phyloP scores from a whole-genome alignment of 2,797 vertebrate genomes.

The Zenarchopterus dispar region DNA sequence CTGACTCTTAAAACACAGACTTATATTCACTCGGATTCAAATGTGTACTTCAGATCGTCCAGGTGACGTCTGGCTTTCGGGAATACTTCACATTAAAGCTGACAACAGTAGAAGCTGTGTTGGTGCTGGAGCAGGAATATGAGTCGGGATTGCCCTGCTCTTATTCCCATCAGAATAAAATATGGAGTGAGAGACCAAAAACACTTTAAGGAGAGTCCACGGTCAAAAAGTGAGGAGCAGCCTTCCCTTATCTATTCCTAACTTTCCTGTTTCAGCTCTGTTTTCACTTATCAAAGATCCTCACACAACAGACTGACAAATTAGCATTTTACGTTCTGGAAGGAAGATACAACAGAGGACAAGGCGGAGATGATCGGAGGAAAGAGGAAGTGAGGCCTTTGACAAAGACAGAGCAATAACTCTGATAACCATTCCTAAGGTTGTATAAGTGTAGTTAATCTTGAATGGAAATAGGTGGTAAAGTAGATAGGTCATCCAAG shows the following conservation, averaged over 20 bases:
- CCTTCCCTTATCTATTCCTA: slow-evolving; percentile 57
- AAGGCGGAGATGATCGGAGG: slow-evolving; percentile 54
- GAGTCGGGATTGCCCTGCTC: slow-evolving; percentile 25
- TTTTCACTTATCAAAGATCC: slow-evolving; percentile 29
- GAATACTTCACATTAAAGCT: slow-evolving; percentile 26
- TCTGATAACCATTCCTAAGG: slow-evolving; percentile 48
- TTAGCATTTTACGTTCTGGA: slow-evolving; percentile 76
- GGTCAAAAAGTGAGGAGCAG: slow-evolving; percentile 49
- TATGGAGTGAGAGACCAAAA: slow-evolving; percentile 24
- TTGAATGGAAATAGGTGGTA: slow-evolving; percentile 42
- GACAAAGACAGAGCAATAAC: slow-evolving; percentile 47
- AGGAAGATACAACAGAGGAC: slow-evolving; percentile 48
- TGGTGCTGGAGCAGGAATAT: slow-evolving; percentile 18
- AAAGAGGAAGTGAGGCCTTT: slow-evolving; percentile 66
- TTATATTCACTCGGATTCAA: slow-evolving; percentile 53
- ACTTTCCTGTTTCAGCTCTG: slow-evolving; percentile 34
- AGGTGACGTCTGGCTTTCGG: slow-evolving; percentile 43
- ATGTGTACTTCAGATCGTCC: slow-evolving; percentile 40
- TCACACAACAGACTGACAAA: slow-evolving; percentile 43
- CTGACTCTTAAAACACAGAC: slow-evolving; percentile 50
- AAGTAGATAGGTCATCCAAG: slow-evolving; percentile 22
- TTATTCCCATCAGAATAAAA: slow-evolving; percentile 34
- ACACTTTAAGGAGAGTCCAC: slow-evolving; percentile 47
- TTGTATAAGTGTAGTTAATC: slow-evolving; percentile 53
- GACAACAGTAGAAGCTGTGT: slow-evolving; percentile 58